Evolutionary conservation across 2,797 vertebrate species (phyloP), one percentile per base, ranked within the genome.

Genomic region (Xiphorhynchus erythropygius): DNA sequence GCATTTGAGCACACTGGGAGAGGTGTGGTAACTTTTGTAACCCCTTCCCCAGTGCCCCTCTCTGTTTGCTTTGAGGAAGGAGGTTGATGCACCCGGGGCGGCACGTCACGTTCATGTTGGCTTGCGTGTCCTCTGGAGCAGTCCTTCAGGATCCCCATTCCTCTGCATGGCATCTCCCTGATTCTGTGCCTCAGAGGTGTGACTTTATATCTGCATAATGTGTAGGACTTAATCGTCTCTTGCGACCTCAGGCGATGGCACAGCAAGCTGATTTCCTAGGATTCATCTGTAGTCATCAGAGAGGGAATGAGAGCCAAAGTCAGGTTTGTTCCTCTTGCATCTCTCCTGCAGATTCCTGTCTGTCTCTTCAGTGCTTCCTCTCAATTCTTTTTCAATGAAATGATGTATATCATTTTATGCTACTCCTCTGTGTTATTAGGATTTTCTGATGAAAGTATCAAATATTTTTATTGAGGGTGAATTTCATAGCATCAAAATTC

Each of bases 91-190:
- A 6, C 57, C 57, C 3, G 59, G 1, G 46, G 32, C n/a, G 37
- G 64, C 52, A 30, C 0, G 0, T 81, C 2, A 0, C 28, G 5
- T 56, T 89, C 1, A 0, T 67, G 17, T 47, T 65, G 8, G 6
- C 16, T 85, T 46, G 33, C 12, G 32, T 78, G 35, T 60, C 83
- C 13, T 4, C 30, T 35, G 7, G 39, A 70, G 42, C 23, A 39
- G 27, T 52, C 73, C 60, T 77, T 85, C 64, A 89, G 84, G 44
- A 85, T 87, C 22, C 17, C 64, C 3, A 6, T 30, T 89, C 10
- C 39, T 63, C 42, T 52, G 44, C 23, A 5, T 19, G 67, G 69
- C 57, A 84, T 32, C 28, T 92, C 64, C 44, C 70, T 11, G 0
- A 5, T 42, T 74, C 75, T 86, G 37, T 91, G 69, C 57, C 62